phyloP scores from a whole-genome alignment of 2,113 vertebrate genomes.

The Sialia sialis region DNA sequence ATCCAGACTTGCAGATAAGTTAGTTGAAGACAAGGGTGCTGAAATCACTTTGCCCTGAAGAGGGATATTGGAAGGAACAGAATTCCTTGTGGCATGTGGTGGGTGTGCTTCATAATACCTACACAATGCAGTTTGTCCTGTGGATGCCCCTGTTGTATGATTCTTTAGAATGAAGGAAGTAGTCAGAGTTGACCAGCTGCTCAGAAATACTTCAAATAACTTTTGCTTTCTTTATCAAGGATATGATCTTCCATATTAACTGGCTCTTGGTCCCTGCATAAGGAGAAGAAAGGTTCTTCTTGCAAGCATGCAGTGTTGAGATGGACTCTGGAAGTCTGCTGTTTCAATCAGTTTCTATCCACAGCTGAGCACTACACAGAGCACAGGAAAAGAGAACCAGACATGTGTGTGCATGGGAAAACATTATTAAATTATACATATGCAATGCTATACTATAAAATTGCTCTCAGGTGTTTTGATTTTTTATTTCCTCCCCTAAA shows the following conservation, averaged over 20 bases:
- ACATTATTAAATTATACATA: not conserved
- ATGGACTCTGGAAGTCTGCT: not conserved
- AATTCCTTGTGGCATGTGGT: not conserved
- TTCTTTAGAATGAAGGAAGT: not conserved
- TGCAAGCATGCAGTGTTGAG: not conserved
- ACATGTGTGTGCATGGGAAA: not conserved
- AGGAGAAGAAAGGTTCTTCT: not conserved
- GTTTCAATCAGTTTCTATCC: not conserved
- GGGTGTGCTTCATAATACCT: not conserved
- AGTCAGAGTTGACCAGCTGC: not conserved
- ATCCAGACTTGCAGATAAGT: not conserved
- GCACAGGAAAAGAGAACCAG: not conserved
- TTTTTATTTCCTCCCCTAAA: not conserved
- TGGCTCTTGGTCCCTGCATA: not conserved
- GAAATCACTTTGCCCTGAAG: not conserved
- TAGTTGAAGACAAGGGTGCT: not conserved
- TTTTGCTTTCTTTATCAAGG: not conserved
- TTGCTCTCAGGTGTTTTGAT: not conserved
- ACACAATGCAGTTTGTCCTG: not conserved
- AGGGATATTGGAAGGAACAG: not conserved
- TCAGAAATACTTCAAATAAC: not conserved
- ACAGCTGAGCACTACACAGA: not conserved
- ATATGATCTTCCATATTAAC: not conserved
- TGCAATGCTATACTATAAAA: not conserved
- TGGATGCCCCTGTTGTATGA: not conserved